Percentiles rank a stretch among this genome's conserved stretches.
Evolutionary conservation across 2,888 invertebrate species (phyloP).

Genomic region (Dolomedes plantarius): DNA sequence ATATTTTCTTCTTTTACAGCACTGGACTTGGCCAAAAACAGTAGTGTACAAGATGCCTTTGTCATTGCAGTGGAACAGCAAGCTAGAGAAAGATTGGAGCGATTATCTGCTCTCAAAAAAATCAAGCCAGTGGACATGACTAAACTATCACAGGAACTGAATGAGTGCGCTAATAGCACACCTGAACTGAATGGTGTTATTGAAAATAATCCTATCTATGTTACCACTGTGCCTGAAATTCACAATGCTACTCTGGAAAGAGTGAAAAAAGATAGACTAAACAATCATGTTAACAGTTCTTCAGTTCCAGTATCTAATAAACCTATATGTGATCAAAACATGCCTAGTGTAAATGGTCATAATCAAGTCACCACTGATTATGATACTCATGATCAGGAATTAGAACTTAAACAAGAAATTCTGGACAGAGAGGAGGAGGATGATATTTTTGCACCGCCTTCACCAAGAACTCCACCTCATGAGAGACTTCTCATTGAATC

Average conservation of each 20-base stretch:
- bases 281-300: conserved; percentile 29
- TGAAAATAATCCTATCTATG: conserved; percentile 88
- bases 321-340: conserved; percentile 22
- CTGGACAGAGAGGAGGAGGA: conserved; percentile 55
- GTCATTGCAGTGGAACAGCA: conserved; percentile 98
- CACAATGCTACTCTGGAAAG: conserved; percentile 70
- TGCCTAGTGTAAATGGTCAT: conserved; percentile 63
- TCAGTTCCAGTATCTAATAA: conserved; percentile 12
- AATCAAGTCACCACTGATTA: conserved; percentile 37
- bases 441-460: conserved; percentile 52
- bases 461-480: conserved; percentile 61
- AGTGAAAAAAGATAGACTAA: conserved; percentile 63
- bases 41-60: conserved; percentile 96
- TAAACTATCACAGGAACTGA: conserved; percentile 83
- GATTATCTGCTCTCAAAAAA: conserved; percentile 92
- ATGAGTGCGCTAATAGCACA: conserved; percentile 70
- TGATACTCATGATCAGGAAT: conserved; percentile 71
- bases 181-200: conserved; percentile 87
- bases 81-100: conserved; percentile 91
- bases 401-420: conserved; percentile 73
- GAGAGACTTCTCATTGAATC: conserved; percentile 63
- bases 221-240: conserved; percentile 82
- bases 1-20: conserved; percentile 83
- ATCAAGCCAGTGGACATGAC: conserved; percentile 96
- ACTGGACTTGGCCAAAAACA: conserved; percentile 87